phyloP scores from a whole-genome alignment of 1,140 invertebrate genomes.

The Onthophagus taurus region DNA sequence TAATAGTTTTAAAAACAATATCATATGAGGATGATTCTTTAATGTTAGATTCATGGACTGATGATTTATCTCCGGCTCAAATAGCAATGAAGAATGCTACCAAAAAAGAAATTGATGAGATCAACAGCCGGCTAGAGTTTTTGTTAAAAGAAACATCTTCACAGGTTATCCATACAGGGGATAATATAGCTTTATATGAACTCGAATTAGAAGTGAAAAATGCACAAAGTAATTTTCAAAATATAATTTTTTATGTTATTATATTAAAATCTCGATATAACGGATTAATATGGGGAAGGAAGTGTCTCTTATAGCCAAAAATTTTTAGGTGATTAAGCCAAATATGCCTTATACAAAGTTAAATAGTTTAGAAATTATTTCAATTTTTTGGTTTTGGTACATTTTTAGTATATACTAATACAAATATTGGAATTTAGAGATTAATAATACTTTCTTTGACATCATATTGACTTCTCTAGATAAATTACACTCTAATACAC shows the following conservation, averaged over 20 bases:
- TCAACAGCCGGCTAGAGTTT: conserved; percentile 5
- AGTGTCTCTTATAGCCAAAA: too few species aligned
- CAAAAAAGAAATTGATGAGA: conserved; percentile 10
- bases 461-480: too few species aligned
- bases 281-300: too few species aligned
- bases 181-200: conserved; percentile 10
- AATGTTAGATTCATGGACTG: conserved; percentile 27
- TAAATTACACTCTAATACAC: too few species aligned
- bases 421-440: too few species aligned
- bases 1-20: conserved; percentile 29
- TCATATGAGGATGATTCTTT: conserved; percentile 22
- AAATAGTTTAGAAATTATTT: too few species aligned
- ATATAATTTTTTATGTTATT: not conserved
- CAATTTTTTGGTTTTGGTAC: too few species aligned
- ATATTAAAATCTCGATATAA: too few species aligned
- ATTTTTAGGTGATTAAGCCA: too few species aligned
- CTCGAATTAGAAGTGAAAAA: conserved; percentile 9
- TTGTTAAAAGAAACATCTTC: conserved; percentile 11
- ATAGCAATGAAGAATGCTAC: conserved; percentile 17
- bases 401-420: too few species aligned
- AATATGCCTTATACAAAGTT: too few species aligned
- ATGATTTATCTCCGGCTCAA: conserved; percentile 24
- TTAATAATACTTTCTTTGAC: too few species aligned
- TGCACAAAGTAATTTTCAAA: not conserved
- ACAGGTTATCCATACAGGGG: conserved; percentile 14